phyloP scores from a whole-genome alignment of 2,113 vertebrate species.

The Chitala chitala region DNA sequence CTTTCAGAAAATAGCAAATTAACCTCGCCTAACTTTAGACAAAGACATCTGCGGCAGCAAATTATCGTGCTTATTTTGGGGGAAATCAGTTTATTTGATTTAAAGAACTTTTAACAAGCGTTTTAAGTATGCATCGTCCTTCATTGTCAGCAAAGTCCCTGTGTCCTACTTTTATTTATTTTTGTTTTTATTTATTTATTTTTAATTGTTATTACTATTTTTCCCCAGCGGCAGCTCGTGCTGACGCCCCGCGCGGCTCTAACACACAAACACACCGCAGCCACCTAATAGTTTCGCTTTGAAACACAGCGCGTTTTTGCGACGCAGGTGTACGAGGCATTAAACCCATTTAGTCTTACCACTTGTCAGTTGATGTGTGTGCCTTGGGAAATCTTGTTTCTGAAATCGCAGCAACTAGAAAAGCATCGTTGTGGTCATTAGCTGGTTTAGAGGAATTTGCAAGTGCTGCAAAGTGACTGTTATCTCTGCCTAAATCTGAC shows the following conservation, averaged over 20 bases:
- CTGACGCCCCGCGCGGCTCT: no score
- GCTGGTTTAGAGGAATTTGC: conserved; percentile 37
- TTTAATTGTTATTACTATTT: no score
- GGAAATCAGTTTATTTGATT: background rate
- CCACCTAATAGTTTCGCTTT: no score
- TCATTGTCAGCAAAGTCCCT: no score
- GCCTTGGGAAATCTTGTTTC: conserved; percentile 31
- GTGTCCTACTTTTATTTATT: no score
- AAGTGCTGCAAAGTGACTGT: conserved; percentile 8
- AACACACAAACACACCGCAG: no score
- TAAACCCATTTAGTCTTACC: background rate
- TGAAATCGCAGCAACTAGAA: background rate
- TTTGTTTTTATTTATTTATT: no score
- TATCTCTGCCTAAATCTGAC: background rate
- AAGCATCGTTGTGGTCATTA: conserved; percentile 18
- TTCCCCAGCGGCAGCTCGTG: no score
- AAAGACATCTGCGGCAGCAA: background rate
- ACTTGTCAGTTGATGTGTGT: background rate
- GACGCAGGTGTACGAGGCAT: no score
- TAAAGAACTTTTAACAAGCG: background rate
- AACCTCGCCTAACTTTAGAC: background rate
- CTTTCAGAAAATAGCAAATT: background rate
- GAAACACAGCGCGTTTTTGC: background rate
- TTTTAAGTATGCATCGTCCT: no score
- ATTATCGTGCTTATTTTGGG: background rate